A percentile compares a stretch with the other conserved stretches of the same genome.
phyloP scores from a whole-genome alignment of 2,113 vertebrate genomes.

The Chitala chitala region DNA sequence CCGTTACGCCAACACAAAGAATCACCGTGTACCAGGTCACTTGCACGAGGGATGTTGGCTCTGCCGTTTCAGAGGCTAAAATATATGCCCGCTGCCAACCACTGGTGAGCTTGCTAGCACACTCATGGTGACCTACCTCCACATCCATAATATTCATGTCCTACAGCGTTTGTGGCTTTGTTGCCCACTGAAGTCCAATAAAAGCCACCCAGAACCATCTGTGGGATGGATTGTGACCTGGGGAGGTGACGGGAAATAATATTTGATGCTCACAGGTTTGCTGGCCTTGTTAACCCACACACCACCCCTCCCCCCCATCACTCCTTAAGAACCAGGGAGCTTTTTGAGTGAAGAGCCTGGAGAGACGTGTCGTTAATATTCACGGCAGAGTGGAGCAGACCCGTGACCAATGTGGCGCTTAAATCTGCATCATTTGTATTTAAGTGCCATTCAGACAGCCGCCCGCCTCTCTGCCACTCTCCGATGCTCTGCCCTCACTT shows the following conservation, averaged over 20 bases:
- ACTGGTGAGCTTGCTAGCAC: too few species aligned
- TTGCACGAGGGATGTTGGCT: background rate
- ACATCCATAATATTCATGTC: too few species aligned
- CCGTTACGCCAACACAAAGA: too few species aligned
- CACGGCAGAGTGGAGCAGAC: slow-evolving; percentile 40
- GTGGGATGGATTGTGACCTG: too few species aligned
- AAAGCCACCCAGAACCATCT: too few species aligned
- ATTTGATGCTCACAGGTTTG: slow-evolving; percentile 20
- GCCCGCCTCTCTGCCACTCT: slow-evolving; percentile 54
- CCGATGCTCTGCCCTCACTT: slow-evolving; percentile 54
- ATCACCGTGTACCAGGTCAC: background rate
- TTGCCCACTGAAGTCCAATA: too few species aligned
- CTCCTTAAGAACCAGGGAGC: slow-evolving; percentile 28
- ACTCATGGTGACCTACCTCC: too few species aligned
- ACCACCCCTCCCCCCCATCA: background rate
- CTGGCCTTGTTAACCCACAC: slow-evolving; percentile 38
- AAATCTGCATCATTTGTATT: slow-evolving; percentile 65
- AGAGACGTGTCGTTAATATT: slow-evolving; percentile 57
- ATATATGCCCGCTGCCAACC: too few species aligned
- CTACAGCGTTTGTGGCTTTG: too few species aligned
- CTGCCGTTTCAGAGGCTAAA: too few species aligned
- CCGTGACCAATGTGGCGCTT: slow-evolving; percentile 56
- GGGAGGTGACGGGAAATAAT: background rate
- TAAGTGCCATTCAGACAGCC: slow-evolving; percentile 64
- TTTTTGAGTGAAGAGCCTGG: slow-evolving; percentile 41